Base-by-base conservation (phyloP, 2,888 invertebrate genomes). In the Phortica okadai region DNA sequence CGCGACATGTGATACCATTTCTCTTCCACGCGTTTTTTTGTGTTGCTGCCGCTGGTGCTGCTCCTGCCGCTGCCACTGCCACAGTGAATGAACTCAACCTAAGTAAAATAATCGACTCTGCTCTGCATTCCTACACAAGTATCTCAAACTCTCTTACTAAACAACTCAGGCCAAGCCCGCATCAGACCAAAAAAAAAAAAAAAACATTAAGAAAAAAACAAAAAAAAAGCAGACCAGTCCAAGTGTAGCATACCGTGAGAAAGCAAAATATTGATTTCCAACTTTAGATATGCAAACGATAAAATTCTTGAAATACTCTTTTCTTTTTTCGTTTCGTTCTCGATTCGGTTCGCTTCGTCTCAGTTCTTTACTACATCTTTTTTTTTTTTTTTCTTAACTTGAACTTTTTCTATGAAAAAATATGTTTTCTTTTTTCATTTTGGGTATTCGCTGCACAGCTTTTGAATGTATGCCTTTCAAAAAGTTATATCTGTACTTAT, bases 251-350 rank as follows among this genome's bases (percentile, higher is more conserved):
- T 86, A 86, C 85, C 86, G 86, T 86, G 86, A 86, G 86, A 86
- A 86, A 88, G 86, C 73, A 85, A 86, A 88, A 86, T 88, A 86
- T 86, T 88, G 88, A 86, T 85, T 87, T 87, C 64, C 74, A 67
- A 70, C 74, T 50, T 50, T n/a, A 64, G 85, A 88, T 85, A 87
- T 89, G 87, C 87, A 88, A 88, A 87, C 86, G 84, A 86, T 88
- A 84, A 89, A 85, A 88, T 88, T 88, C 88, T 79, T 81, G 75
- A 84, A 75, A 75, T 75, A 54, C 66, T 59, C 25, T 21, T 11
- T 56, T 69, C 21, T 70, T 75, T 62, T 54, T 75, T 72, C 41
- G 45, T n/a, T 41, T 67, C 10, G 16, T 56, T 33, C 54, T 41
- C 42, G 33, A 33, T 41, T 62, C 14, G 10, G 6, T 73, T 56